Evolutionary conservation across 2,797 vertebrate genomes (phyloP).

Genomic region (Hephaestus fuliginosus): DNA sequence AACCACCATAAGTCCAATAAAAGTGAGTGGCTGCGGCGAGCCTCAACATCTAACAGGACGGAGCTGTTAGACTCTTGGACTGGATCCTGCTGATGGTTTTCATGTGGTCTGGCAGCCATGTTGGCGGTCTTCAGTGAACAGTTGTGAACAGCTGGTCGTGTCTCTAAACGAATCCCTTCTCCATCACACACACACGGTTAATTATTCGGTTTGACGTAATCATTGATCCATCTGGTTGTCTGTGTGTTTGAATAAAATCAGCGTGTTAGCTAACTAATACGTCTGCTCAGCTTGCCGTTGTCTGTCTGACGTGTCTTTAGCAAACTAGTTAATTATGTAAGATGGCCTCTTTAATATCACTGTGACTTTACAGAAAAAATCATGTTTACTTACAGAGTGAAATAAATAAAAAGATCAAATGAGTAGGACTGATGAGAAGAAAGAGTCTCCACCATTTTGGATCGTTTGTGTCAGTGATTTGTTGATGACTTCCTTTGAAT

Average conservation of each 20-base stretch:
- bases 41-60: not conserved
- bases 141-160: slow-evolving; percentile 1
- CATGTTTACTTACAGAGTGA: too few relatives aligned
- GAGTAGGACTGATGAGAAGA: too few relatives aligned
- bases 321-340: not conserved
- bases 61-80: not conserved
- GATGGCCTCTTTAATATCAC: not conserved
- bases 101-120: slow-evolving; percentile 28
- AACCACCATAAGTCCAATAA: not conserved
- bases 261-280: not conserved
- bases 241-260: too few relatives aligned
- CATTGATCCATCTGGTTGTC: not conserved
- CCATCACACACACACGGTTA: not conserved
- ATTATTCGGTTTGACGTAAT: not conserved
- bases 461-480: too few relatives aligned
- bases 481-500: too few relatives aligned
- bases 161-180: not conserved
- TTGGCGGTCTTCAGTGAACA: not conserved
- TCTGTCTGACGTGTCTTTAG: not conserved
- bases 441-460: too few relatives aligned
- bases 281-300: not conserved
- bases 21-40: accelerated
- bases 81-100: not conserved
- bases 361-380: not conserved
- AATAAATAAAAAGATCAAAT: too few relatives aligned